These are phyloP conservation scores for Macquaria australasica DNA, from an alignment of 2,113 vertebrate genomes.

Conservation along the genomic window DNA sequence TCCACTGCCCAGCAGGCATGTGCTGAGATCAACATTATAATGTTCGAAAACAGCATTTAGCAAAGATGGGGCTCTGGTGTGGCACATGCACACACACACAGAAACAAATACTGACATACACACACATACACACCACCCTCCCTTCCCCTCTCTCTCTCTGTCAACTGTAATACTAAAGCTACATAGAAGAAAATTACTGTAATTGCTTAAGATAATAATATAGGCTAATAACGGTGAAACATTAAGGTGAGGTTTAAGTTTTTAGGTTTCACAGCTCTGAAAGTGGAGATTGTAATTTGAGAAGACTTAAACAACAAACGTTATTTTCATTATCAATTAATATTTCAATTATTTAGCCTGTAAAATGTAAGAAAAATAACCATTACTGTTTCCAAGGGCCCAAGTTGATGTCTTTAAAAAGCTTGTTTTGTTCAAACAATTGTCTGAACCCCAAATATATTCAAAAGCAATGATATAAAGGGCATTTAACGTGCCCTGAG, in stretches of 20 bases:
- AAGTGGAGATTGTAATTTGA: neutral
- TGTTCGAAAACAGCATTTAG: conserved; percentile 82
- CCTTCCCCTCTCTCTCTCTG: conserved; percentile 11
- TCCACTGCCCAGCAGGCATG: conserved; percentile 83
- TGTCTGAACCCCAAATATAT: neutral
- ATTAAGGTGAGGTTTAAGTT: neutral
- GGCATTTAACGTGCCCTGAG: no score
- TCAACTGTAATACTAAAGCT: conserved; percentile 47
- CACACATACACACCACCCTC: conserved; percentile 18
- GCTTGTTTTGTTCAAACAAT: neutral
- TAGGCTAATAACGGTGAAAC: neutral
- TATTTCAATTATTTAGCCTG: neutral
- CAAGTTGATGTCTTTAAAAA: neutral
- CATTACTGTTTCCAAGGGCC: no score
- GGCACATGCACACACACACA: conserved; percentile 38
- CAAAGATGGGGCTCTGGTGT: conserved; percentile 74
- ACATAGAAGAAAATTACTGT: neutral
- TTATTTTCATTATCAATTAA: neutral
- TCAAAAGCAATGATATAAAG: neutral
- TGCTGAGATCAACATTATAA: conserved; percentile 88
- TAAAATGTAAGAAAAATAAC: neutral
- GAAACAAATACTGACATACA: conserved; percentile 23
- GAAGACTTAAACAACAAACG: neutral
- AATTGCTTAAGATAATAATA: neutral
- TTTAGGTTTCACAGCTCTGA: neutral